These are phyloP conservation scores for Trachurus trachurus DNA, from an alignment of 2,797 vertebrate genomes.

Conservation along the genomic window DNA sequence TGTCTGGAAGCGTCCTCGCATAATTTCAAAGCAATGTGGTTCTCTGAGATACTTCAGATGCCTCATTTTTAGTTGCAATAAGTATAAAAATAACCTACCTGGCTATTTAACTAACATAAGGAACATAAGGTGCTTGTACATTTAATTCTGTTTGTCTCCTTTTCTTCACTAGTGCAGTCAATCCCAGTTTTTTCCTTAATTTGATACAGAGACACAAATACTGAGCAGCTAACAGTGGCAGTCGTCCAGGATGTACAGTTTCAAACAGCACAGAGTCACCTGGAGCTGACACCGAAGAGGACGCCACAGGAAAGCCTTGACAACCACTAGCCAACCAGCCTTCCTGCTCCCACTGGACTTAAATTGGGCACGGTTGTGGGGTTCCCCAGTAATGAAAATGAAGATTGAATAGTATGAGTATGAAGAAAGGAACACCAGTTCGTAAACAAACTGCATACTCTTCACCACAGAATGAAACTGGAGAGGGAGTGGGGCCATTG, in stretches of 20 bases:
- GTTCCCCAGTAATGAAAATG: conserved; percentile 60
- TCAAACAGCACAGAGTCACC: conserved; percentile 54
- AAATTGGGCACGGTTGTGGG: conserved; percentile 60
- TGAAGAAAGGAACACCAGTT: conserved; percentile 72
- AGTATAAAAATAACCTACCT: conserved; percentile 19
- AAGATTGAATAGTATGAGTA: conserved; percentile 55
- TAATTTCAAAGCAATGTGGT: conserved; percentile 46
- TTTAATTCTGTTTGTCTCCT: conserved; percentile 10
- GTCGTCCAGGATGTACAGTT: conserved; percentile 44
- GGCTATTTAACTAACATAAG: not conserved
- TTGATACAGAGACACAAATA: conserved; percentile 34
- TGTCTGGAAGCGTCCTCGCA: conserved; percentile 31
- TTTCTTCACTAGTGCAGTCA: not conserved
- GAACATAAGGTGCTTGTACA: not conserved
- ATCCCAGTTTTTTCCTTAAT: conserved; percentile 36
- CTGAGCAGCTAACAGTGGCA: conserved; percentile 15
- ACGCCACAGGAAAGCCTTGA: conserved; percentile 66
- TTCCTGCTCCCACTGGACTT: conserved; percentile 37
- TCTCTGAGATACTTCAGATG: conserved; percentile 39
- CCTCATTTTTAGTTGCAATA: conserved; percentile 28
- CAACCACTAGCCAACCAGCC: conserved; percentile 53
- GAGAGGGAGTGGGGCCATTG: conserved; percentile 80
- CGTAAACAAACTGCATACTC: conserved; percentile 76
- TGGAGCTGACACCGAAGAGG: conserved; percentile 59
- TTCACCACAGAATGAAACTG: conserved; percentile 77